phyloP scores from a whole-genome alignment of 2,113 vertebrate genomes.

The Scortum barcoo region DNA sequence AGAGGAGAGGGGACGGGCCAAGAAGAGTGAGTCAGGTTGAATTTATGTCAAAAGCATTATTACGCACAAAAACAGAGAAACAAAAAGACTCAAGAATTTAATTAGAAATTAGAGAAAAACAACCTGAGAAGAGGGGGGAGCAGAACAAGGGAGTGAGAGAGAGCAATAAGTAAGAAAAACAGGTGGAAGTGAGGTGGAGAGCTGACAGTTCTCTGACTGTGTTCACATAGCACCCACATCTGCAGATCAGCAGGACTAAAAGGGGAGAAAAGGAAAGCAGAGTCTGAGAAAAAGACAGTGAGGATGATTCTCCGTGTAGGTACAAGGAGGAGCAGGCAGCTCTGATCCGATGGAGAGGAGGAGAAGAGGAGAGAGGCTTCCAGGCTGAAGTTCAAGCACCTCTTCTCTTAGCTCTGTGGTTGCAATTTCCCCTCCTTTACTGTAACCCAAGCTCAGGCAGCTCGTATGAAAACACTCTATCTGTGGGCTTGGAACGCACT shows the following conservation, averaged over 20 bases:
- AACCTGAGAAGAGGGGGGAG: background rate
- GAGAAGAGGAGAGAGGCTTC: constrained; percentile 19
- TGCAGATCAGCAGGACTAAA: background rate
- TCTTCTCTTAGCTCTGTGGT: constrained; percentile 66
- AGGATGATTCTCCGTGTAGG: background rate
- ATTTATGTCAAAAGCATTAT: constrained; percentile 37
- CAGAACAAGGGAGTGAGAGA: background rate
- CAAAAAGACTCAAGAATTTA: background rate
- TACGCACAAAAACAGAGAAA: background rate
- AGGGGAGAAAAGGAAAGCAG: background rate
- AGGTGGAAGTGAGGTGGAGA: background rate
- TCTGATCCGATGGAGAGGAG: constrained; percentile 1
- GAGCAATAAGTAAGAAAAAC: background rate
- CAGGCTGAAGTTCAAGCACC: constrained; percentile 46
- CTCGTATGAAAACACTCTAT: constrained; percentile 78
- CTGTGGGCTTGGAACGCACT: constrained; percentile 52
- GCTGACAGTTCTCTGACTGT: background rate
- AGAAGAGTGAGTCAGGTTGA: background rate
- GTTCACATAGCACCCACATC: background rate
- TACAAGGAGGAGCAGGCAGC: background rate
- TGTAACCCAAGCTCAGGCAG: constrained; percentile 71
- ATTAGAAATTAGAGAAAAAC: background rate
- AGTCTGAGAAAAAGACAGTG: background rate
- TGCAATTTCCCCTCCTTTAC: constrained; percentile 75
- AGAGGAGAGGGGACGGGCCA: background rate